Conservation (phyloP, 1,140 invertebrate species). For the Drosophila rhopaloa region DNA sequence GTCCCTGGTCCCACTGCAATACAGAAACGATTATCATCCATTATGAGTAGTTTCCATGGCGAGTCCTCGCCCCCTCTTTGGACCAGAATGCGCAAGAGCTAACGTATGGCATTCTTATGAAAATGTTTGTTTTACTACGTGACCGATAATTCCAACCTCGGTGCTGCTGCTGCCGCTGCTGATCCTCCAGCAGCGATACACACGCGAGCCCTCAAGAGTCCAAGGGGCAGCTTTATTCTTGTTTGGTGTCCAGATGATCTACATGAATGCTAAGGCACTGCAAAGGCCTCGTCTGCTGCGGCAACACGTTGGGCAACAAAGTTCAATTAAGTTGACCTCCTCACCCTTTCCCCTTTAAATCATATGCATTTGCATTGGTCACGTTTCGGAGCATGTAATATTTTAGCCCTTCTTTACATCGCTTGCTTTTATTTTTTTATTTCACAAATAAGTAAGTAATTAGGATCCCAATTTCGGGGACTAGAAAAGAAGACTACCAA, state of each 20-base stretch:
- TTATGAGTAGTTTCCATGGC: slow-evolving; percentile 61
- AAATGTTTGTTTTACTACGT: slow-evolving; percentile 82
- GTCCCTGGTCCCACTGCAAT: slow-evolving; percentile 7
- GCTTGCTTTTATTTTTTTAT: slow-evolving; percentile 10
- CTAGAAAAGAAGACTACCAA: background rate
- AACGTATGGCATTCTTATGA: slow-evolving; percentile 65
- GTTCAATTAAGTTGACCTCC: slow-evolving; percentile 81
- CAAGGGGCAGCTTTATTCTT: slow-evolving; percentile 16
- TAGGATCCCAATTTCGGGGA: background rate
- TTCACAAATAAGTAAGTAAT: slow-evolving; percentile 78
- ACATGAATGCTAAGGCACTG: slow-evolving; percentile 51
- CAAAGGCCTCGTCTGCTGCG: slow-evolving; percentile 46
- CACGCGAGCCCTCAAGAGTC: slow-evolving; percentile 54
- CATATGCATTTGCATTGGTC: slow-evolving; percentile 82
- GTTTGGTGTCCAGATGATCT: slow-evolving; percentile 68
- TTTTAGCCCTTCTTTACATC: slow-evolving; percentile 58
- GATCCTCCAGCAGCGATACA: slow-evolving; percentile 72
- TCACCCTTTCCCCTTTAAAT: slow-evolving; percentile 23
- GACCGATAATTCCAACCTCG: slow-evolving; percentile 58
- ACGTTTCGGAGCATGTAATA: slow-evolving; percentile 80
- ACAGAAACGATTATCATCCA: slow-evolving; percentile 77
- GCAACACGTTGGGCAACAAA: slow-evolving; percentile 70
- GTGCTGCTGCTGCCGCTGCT: slow-evolving; percentile 43
- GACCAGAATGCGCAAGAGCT: slow-evolving; percentile 4
- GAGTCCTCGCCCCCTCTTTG: background rate